phyloP scores from a whole-genome alignment of 2,888 invertebrate genomes.

The Chaitophorus viminalis region DNA sequence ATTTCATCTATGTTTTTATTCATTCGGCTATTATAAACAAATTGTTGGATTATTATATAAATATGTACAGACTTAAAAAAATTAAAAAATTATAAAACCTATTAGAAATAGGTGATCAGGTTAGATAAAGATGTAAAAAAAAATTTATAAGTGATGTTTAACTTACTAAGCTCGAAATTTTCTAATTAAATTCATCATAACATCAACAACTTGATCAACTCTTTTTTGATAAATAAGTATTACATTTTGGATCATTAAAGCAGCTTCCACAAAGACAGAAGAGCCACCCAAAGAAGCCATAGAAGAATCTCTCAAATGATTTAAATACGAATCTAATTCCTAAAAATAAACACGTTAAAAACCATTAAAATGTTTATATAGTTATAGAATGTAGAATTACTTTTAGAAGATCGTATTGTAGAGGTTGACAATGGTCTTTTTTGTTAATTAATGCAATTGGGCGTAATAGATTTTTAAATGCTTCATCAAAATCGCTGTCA shows the following conservation, averaged over 20 bases:
- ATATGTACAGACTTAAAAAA: no score
- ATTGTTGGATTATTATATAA: background rate
- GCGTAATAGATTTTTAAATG: slow-evolving; percentile 46
- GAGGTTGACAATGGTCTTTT: slow-evolving; percentile 24
- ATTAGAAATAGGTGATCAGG: no score
- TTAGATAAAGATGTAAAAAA: no score
- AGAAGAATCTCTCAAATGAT: slow-evolving; percentile 19
- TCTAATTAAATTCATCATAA: slow-evolving; percentile 25
- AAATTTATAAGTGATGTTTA: background rate
- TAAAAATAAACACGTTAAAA: background rate
- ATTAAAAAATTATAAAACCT: no score
- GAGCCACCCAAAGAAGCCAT: background rate
- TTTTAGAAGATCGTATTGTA: slow-evolving; percentile 21
- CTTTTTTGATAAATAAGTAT: slow-evolving; percentile 78
- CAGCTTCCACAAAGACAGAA: slow-evolving; percentile 80
- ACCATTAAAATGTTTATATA: background rate
- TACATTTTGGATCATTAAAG: slow-evolving; percentile 80
- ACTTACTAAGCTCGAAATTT: slow-evolving; percentile 53
- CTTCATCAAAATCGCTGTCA: slow-evolving; percentile 47
- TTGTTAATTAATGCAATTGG: slow-evolving; percentile 27
- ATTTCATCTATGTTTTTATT: background rate
- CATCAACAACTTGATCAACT: slow-evolving; percentile 70
- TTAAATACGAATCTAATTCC: slow-evolving; percentile 55
- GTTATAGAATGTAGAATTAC: background rate
- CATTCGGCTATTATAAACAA: slow-evolving; percentile 28